phyloP scores from a whole-genome alignment of 2,113 vertebrate species.

The Gnathonemus longibarbis region DNA sequence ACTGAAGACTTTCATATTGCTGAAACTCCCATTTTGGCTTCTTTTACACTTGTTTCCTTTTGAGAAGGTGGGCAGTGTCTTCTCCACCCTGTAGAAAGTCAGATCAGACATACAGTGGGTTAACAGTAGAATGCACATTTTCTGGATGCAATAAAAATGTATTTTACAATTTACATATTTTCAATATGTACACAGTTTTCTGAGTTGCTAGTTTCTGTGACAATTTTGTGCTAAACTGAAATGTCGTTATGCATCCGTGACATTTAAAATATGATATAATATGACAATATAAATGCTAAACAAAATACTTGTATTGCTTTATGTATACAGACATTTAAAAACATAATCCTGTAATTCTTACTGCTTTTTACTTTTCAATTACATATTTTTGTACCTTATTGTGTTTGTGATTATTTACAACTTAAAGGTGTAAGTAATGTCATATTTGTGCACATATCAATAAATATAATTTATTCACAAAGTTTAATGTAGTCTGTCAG shows the following conservation, averaged over 20 bases:
- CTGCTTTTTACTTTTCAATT: neutral
- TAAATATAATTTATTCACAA: neutral
- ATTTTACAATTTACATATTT: neutral
- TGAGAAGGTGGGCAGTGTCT: neutral
- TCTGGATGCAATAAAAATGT: neutral
- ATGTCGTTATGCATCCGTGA: neutral
- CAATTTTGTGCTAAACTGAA: neutral
- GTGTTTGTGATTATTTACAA: neutral
- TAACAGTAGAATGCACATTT: neutral
- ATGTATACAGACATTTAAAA: neutral
- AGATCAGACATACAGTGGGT: neutral
- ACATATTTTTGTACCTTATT: neutral
- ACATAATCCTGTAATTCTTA: neutral
- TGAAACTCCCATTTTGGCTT: neutral
- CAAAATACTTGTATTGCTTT: neutral
- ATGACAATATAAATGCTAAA: neutral
- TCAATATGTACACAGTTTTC: neutral
- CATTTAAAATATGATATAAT: neutral
- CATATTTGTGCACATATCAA: neutral
- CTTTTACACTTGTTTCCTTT: neutral
- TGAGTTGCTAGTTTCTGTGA: neutral
- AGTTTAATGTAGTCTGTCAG: neutral
- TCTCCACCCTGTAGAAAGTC: neutral
- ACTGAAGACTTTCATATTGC: neutral
- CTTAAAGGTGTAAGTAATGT: neutral